Evolutionary conservation across 2,113 vertebrate species (phyloP).

Genomic region (Rattus norvegicus): DNA sequence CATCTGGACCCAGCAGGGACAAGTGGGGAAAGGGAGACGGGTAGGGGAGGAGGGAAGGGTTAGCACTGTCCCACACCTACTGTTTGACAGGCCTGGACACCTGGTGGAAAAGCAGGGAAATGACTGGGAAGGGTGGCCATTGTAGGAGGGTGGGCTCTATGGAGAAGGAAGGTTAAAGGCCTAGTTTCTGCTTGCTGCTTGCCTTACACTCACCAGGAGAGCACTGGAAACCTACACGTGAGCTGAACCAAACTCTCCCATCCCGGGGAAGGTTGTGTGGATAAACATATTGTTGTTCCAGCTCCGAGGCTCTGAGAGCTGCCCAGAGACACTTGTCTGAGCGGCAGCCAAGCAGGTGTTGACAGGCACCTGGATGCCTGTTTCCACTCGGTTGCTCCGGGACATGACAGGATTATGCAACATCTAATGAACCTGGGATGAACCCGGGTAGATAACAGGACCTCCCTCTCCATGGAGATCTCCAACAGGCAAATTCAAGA

Average conservation of each 20-base stretch:
- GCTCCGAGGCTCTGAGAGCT: background rate
- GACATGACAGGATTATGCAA: background rate
- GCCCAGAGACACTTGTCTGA: background rate
- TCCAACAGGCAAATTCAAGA: conserved; percentile 1
- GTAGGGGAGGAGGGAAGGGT: too few species aligned
- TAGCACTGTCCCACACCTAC: background rate
- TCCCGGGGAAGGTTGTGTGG: background rate
- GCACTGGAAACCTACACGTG: background rate
- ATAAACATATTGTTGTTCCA: background rate
- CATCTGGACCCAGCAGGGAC: background rate
- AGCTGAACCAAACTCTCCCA: background rate
- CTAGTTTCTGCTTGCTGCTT: background rate
- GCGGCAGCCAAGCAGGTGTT: background rate
- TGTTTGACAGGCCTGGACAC: background rate
- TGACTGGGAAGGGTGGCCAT: too few species aligned
- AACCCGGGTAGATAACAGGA: background rate
- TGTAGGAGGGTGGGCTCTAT: too few species aligned
- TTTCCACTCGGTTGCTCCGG: background rate
- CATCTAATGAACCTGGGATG: background rate
- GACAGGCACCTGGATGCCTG: too few species aligned
- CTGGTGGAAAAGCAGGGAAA: background rate
- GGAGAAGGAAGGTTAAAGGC: background rate
- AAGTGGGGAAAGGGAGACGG: background rate
- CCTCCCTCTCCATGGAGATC: background rate
- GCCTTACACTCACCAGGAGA: background rate